phyloP scores from a whole-genome alignment of 1,140 invertebrate genomes.

The Zaprionus ornatus region DNA sequence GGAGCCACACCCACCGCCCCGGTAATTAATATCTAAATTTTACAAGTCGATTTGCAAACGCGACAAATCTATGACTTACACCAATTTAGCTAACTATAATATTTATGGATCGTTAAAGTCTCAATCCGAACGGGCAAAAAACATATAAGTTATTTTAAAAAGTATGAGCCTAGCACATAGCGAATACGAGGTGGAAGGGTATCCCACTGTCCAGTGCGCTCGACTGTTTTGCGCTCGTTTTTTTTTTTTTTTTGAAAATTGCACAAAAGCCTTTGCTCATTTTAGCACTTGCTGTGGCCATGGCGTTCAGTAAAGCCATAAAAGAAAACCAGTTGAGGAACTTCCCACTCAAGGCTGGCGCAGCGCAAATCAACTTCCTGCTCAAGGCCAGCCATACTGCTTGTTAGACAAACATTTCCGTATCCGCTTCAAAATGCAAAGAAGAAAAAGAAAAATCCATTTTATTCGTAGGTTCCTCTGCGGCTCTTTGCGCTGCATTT shows the following conservation, averaged over 20 bases:
- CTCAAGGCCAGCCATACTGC: constrained; percentile 18
- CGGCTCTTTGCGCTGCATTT: constrained; percentile 1
- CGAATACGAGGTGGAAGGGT: too few species aligned
- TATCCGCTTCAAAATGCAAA: constrained; percentile 33
- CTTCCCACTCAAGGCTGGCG: background rate
- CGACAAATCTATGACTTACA: too few species aligned
- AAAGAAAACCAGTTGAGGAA: constrained; percentile 1
- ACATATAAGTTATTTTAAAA: too few species aligned
- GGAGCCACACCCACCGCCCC: too few species aligned
- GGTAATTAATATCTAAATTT: too few species aligned
- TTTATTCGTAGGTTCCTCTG: background rate
- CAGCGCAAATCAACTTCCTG: constrained; percentile 1
- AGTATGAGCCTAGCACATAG: too few species aligned
- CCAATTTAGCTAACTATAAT: too few species aligned
- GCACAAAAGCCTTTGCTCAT: background rate
- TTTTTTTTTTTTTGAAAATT: background rate
- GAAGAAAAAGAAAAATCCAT: constrained; percentile 13
- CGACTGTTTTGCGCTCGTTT: too few species aligned
- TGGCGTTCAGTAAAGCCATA: constrained; percentile 12
- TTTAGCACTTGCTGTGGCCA: constrained; percentile 1
- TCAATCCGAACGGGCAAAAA: too few species aligned
- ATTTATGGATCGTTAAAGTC: too few species aligned
- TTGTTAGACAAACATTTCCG: constrained; percentile 58
- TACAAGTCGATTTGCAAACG: too few species aligned
- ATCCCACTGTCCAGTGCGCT: too few species aligned